Evolutionary conservation across 1,140 invertebrate species (phyloP), one percentile per base, ranked within the genome.

Genomic region (Semibalanus balanoides): DNA sequence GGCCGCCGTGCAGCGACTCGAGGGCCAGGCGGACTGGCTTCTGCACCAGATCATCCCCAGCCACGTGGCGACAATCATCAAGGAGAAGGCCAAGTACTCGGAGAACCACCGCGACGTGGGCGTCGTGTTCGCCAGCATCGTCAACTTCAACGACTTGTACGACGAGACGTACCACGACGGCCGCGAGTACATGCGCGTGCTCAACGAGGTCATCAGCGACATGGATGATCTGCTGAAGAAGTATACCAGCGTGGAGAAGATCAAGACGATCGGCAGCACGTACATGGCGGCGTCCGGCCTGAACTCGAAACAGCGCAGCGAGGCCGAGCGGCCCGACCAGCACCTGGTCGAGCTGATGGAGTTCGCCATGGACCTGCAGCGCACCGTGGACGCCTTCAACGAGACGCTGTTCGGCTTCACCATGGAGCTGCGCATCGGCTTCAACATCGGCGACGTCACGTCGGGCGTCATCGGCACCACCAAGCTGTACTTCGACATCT

Each of bases 401-500:
- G 88, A 90, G 79, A 91, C 96, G 83, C 84, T 94, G 74, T 83
- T 95, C 17, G 92, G 92, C 76, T 96, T 97, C 81, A 94, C 96
- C 84, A 88, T 97, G 70, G 90, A 94, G 27, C 82, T 98, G n/a
- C 88, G 94, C 71, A 89, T 88, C 77, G 64, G 75, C 25, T 27
- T 27, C 78, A 88, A 88, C 82, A 85, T 83, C 81, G 96, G 96
- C 0, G 94, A 96, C 80, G 93, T 97, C 0, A 96, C 94, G 0
- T 94, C 95, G 0, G 97, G 96, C 5, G 95, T 99, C 0, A 97
- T 98, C 73, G 96, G 96, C 0, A 97, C 95, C 0, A 93, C 93
- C 0, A 98, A 98, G 82, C 85, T 98, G n/a, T 94, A 96, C 81
- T 99, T 97, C 80, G 97, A 98, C 83, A 98, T 99, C 75, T 99